These are phyloP conservation scores for Chouioia cunea DNA, from an alignment of 2,888 invertebrate species.

Conservation along the genomic window DNA sequence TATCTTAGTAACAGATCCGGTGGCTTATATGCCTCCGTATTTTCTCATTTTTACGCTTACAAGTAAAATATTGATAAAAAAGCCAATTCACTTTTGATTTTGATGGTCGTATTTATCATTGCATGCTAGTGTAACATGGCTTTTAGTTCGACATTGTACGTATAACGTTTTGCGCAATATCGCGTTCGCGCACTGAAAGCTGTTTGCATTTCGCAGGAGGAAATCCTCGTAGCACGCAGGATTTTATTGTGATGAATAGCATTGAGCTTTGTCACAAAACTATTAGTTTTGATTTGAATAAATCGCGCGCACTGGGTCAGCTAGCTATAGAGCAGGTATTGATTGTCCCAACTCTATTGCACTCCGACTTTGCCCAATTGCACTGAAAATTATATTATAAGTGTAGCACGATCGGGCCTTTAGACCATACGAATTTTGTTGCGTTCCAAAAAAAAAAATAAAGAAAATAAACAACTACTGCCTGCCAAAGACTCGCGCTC, in stretches of 20 bases:
- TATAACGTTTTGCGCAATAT: no score
- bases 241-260: no score
- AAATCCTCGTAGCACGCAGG: no score
- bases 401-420: constrained; percentile 24
- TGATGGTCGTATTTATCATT: no score
- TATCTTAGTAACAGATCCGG: constrained; percentile 19
- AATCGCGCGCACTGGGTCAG: constrained; percentile 11
- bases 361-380: constrained; percentile 27
- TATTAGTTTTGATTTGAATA: not conserved
- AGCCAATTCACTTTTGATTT: not conserved
- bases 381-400: constrained; percentile 7
- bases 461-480: constrained; percentile 21
- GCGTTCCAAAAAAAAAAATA: constrained; percentile 13
- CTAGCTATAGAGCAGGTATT: constrained; percentile 1
- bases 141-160: no score
- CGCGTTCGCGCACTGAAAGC: no score
- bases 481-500: constrained; percentile 20
- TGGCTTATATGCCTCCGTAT: not conserved
- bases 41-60: constrained; percentile 17
- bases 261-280: not conserved
- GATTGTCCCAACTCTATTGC: constrained; percentile 18
- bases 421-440: not conserved
- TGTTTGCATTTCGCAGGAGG: no score
- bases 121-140: no score
- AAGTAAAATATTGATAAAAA: not conserved